phyloP scores from a whole-genome alignment of 2,797 vertebrate species.

The Melanogrammus aeglefinus region DNA sequence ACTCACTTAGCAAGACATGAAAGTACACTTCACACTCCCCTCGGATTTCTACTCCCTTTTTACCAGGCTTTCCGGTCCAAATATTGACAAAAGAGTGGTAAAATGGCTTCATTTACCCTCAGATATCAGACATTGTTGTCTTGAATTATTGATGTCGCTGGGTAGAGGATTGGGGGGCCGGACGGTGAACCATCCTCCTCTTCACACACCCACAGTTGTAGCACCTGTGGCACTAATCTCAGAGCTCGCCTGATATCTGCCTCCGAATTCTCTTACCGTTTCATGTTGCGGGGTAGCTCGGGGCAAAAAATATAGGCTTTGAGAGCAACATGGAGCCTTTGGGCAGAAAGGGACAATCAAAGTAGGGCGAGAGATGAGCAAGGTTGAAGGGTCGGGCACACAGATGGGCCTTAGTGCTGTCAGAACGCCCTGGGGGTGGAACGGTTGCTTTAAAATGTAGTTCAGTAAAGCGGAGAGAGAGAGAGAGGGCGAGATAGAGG shows the following conservation, averaged over 20 bases:
- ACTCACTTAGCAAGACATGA: constrained; percentile 64
- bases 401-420: not conserved
- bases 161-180: constrained; percentile 27
- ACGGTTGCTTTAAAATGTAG: too few species aligned
- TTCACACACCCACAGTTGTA: constrained; percentile 32
- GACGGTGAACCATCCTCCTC: constrained; percentile 41
- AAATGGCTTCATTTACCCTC: constrained; percentile 48
- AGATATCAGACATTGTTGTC: constrained; percentile 59
- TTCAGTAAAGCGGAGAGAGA: too few species aligned
- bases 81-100: constrained; percentile 55
- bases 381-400: constrained; percentile 42
- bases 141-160: constrained; percentile 61
- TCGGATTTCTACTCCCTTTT: constrained; percentile 48
- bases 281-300: constrained; percentile 37
- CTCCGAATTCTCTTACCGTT: constrained; percentile 44
- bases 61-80: constrained; percentile 52
- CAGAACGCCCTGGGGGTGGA: too few species aligned
- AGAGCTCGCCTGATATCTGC: constrained; percentile 26
- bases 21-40: constrained; percentile 66
- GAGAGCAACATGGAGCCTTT: constrained; percentile 44
- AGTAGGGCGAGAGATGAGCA: not conserved
- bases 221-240: constrained; percentile 50
- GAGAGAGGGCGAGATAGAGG: too few species aligned
- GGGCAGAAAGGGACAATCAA: constrained; percentile 26
- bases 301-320: constrained; percentile 43